These are phyloP conservation scores for Ormia ochracea DNA, from an alignment of 2,888 invertebrate species.

Conservation along the genomic window DNA sequence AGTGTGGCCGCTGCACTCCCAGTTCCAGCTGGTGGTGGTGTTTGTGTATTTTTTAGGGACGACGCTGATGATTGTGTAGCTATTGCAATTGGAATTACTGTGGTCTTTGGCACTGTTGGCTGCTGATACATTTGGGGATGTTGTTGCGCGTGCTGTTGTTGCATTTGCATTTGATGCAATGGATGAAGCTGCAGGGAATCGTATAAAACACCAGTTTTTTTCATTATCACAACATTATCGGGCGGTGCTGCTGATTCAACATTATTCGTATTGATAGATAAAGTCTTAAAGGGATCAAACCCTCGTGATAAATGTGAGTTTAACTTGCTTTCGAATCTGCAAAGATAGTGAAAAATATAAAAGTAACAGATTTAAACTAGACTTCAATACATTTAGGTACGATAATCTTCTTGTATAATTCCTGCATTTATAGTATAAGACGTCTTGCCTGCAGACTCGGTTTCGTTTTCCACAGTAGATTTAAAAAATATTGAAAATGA, in stretches of 20 bases:
- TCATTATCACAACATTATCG: slow-evolving; percentile 63
- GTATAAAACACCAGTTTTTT: slow-evolving; percentile 71
- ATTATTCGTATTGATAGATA: slow-evolving; percentile 72
- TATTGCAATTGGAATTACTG: slow-evolving; percentile 46
- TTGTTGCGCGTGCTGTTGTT: slow-evolving; percentile 62
- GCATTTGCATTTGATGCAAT: slow-evolving; percentile 68
- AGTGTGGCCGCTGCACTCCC: slow-evolving; percentile 44
- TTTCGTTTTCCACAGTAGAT: too few species aligned
- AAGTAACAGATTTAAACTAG: neutral
- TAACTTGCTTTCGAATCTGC: slow-evolving; percentile 74
- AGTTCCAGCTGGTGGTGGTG: slow-evolving; percentile 18
- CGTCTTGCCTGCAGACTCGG: too few species aligned
- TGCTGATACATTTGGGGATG: slow-evolving; percentile 45
- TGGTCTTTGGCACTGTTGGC: slow-evolving; percentile 50
- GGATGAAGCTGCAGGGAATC: slow-evolving; percentile 74
- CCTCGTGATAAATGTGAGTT: slow-evolving; percentile 75
- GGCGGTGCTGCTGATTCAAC: slow-evolving; percentile 53
- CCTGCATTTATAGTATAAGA: too few species aligned
- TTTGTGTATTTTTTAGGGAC: neutral
- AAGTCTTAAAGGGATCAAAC: slow-evolving; percentile 75
- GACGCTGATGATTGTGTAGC: slow-evolving; percentile 32
- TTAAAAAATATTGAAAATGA: too few species aligned
- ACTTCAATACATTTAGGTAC: too few species aligned
- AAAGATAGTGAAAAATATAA: slow-evolving; percentile 15
- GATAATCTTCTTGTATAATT: too few species aligned